These are phyloP conservation scores for Corydoras maculifer DNA, from an alignment of 2,113 vertebrate genomes.

Conservation along the genomic window DNA sequence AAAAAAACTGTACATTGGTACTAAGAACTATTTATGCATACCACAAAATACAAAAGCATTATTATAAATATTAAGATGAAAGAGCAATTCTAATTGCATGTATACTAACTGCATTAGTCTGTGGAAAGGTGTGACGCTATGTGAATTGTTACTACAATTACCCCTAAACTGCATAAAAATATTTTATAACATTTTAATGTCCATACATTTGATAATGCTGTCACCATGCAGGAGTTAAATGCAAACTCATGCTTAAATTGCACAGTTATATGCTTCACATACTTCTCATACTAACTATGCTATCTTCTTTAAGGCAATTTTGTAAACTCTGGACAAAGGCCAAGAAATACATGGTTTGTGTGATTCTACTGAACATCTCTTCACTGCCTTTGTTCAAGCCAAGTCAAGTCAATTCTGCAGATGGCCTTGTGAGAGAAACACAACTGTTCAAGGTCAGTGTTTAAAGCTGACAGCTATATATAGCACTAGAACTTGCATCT, in stretches of 20 bases:
- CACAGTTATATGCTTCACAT: too few species aligned
- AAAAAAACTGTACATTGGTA: neutral
- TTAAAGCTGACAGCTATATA: constrained; percentile 21
- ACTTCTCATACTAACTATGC: too few species aligned
- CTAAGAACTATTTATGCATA: neutral
- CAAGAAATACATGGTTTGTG: neutral
- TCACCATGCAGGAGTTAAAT: too few species aligned
- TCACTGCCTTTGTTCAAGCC: neutral
- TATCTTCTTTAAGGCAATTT: too few species aligned
- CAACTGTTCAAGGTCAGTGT: constrained; percentile 33
- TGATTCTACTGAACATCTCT: constrained; percentile 7
- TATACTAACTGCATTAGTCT: neutral
- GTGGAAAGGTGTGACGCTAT: neutral
- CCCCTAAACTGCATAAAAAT: constrained; percentile 4
- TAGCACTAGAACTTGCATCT: constrained; percentile 18
- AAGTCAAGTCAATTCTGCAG: neutral
- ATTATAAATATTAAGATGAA: constrained; percentile 13
- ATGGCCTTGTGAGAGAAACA: neutral
- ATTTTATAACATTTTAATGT: too few species aligned
- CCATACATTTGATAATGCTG: too few species aligned
- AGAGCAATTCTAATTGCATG: neutral
- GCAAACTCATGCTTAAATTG: too few species aligned
- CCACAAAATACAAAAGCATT: neutral
- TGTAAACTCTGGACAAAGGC: neutral
- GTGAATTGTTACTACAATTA: neutral